phyloP scores from a whole-genome alignment of 1,140 invertebrate species.

The Scaptomyza montana region DNA sequence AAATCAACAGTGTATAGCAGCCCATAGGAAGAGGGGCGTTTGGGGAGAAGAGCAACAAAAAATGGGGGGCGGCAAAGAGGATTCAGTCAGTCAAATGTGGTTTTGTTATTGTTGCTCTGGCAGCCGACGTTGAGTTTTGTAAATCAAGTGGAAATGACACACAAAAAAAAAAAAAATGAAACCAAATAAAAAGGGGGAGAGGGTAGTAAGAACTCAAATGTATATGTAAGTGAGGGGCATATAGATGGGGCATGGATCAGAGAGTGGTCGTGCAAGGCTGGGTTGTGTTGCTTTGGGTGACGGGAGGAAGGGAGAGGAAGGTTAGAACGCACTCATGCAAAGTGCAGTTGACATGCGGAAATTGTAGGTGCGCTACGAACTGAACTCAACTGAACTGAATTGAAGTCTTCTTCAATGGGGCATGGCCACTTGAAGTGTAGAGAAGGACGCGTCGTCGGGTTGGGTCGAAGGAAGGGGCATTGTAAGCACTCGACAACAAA shows the following conservation, averaged over 20 bases:
- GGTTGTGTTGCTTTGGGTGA: no score
- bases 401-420: slow-evolving; percentile 52
- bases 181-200: slow-evolving; percentile 10
- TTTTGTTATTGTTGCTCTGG: slow-evolving; percentile 65
- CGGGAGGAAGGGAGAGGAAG: not conserved
- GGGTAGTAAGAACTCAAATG: not conserved
- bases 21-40: not conserved
- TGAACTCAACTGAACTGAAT: slow-evolving; percentile 35
- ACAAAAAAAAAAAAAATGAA: slow-evolving; percentile 30
- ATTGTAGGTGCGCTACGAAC: slow-evolving; percentile 68
- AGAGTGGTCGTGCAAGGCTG: not conserved
- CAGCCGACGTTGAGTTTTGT: slow-evolving; percentile 67
- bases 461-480: not conserved
- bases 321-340: slow-evolving; percentile 69
- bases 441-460: no score
- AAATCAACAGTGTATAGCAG: slow-evolving; percentile 67
- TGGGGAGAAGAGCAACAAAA: no score
- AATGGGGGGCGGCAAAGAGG: not conserved
- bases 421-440: slow-evolving; percentile 38
- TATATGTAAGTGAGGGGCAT: no score
- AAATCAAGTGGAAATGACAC: slow-evolving; percentile 79
- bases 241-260: not conserved
- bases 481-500: slow-evolving; percentile 45
- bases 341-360: slow-evolving; percentile 80
- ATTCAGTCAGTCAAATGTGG: slow-evolving; percentile 71